Conservation (phyloP, 1,140 invertebrate genomes). For the Temnothorax curvispinosus region DNA sequence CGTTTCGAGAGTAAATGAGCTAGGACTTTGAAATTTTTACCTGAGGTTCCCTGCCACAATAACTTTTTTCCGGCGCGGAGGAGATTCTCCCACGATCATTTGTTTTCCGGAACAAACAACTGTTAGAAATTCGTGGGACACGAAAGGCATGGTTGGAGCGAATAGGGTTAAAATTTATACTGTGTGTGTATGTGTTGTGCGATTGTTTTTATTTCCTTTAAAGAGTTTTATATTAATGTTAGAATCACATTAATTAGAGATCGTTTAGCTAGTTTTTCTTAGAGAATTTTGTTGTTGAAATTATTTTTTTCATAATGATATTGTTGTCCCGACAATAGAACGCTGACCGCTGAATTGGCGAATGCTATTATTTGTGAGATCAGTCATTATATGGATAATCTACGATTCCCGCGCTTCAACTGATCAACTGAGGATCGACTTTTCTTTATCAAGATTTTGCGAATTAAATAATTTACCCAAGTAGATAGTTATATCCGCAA, state of each 20-base stretch:
- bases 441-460: not conserved
- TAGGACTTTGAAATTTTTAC: no score
- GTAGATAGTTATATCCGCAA: not conserved
- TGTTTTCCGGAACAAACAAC: no score
- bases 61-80: no score
- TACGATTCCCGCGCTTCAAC: not conserved
- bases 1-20: no score
- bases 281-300: not conserved
- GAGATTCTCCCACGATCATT: no score
- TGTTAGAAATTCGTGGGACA: no score
- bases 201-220: not conserved
- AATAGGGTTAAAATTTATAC: not conserved
- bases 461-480: not conserved
- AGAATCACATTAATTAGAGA: not conserved
- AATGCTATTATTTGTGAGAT: constrained; percentile 13
- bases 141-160: no score
- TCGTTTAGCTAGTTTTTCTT: not conserved
- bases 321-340: not conserved
- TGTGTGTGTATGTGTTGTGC: not conserved
- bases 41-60: no score
- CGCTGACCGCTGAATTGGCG: not conserved
- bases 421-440: not conserved
- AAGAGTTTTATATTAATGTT: not conserved
- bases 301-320: not conserved
- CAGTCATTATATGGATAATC: not conserved